These are phyloP conservation scores for Chymomyza fuscimana DNA, from an alignment of 2,888 invertebrate genomes.

Conservation along the genomic window DNA sequence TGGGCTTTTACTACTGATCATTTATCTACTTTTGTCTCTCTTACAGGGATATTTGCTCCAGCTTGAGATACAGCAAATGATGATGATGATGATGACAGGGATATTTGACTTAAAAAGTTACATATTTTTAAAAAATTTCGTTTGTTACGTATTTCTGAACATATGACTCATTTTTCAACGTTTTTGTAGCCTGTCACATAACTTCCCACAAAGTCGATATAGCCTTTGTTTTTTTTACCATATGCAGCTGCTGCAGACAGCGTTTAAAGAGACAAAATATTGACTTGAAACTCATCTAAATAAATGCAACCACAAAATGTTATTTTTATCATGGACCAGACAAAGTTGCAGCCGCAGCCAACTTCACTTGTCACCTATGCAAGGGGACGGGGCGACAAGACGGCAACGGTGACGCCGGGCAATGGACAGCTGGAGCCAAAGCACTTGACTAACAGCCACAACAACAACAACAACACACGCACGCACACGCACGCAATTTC, in stretches of 20 bases:
- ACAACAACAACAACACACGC: no score
- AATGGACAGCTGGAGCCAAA: slow-evolving; percentile 39
- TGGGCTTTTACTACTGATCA: no score
- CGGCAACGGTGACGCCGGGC: no score
- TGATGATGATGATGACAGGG: no score
- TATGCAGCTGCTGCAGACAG: background rate
- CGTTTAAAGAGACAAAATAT: slow-evolving; percentile 26
- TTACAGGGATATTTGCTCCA: no score
- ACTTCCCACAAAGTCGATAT: background rate
- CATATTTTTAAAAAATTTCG: no score
- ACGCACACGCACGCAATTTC: slow-evolving; percentile 12
- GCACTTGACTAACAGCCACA: slow-evolving; percentile 49
- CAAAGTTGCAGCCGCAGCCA: background rate
- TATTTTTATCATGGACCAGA: slow-evolving; percentile 53
- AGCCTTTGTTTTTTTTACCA: background rate
- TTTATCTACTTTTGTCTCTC: no score
- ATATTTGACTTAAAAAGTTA: no score
- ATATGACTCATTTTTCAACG: no score
- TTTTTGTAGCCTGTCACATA: background rate
- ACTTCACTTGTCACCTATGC: background rate
- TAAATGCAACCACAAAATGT: slow-evolving; percentile 49
- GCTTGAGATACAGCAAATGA: no score
- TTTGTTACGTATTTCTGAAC: no score
- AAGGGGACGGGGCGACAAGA: background rate
- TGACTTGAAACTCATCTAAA: slow-evolving; percentile 49